Conservation (phyloP, 2,888 invertebrate genomes). For the Cheilosia soror region DNA sequence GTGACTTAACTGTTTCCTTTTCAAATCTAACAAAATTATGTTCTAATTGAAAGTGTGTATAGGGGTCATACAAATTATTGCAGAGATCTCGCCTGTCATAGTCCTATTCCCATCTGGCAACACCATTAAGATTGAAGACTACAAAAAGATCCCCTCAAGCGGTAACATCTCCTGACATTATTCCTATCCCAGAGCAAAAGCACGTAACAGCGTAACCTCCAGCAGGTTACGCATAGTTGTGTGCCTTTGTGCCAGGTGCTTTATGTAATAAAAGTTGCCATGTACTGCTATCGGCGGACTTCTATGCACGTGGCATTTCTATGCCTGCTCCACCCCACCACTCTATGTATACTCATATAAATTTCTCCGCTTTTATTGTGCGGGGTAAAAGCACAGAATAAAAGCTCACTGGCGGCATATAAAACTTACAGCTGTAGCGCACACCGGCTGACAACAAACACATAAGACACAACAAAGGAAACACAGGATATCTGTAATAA, state of each 20-base stretch:
- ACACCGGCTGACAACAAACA: conserved; percentile 35
- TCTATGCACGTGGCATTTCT: conserved; percentile 44
- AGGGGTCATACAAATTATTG: too few relatives aligned
- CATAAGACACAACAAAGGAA: conserved; percentile 31
- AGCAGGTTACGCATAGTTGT: conserved; percentile 15
- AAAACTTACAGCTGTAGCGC: neutral
- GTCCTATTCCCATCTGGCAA: too few relatives aligned
- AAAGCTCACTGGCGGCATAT: conserved; percentile 8
- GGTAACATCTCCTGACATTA: too few relatives aligned
- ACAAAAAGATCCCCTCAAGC: too few relatives aligned
- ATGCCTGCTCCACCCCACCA: neutral
- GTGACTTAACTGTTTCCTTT: too few relatives aligned
- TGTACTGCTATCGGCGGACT: conserved; percentile 9
- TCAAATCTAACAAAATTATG: too few relatives aligned
- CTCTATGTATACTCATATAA: neutral
- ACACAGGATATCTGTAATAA: conserved; percentile 53
- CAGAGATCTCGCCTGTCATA: too few relatives aligned
- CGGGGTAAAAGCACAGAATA: conserved; percentile 32
- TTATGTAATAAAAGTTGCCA: conserved; percentile 31
- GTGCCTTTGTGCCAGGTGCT: conserved; percentile 39
- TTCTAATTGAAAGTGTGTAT: too few relatives aligned
- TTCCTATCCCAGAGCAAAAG: too few relatives aligned
- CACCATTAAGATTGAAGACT: too few relatives aligned
- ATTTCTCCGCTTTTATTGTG: conserved; percentile 1
- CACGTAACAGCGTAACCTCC: neutral